These are phyloP conservation scores for Lasioglossum figueresi DNA, from an alignment of 2,888 invertebrate species.

Conservation along the genomic window DNA sequence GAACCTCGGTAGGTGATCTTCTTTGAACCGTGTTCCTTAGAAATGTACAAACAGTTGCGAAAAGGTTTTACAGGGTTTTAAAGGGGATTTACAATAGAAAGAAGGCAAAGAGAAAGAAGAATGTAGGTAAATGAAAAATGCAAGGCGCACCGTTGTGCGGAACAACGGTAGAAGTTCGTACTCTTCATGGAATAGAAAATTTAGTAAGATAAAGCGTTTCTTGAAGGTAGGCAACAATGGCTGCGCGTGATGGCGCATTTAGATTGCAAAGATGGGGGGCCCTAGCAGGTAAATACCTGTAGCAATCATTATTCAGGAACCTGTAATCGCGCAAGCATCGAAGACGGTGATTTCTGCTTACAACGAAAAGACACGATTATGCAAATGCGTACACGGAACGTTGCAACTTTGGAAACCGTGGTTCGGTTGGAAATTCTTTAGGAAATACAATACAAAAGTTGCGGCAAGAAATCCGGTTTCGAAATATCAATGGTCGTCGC, in stretches of 20 bases:
- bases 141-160: not conserved
- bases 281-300: not conserved
- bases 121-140: not conserved
- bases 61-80: not conserved
- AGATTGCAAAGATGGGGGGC: not conserved
- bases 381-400: not conserved
- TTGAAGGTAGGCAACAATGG: not conserved
- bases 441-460: not conserved
- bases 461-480: not conserved
- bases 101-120: not conserved
- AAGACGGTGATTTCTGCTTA: not conserved
- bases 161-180: not conserved
- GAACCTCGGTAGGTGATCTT: not conserved
- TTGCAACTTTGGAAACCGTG: not conserved
- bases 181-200: constrained; percentile 1
- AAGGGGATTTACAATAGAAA: not conserved
- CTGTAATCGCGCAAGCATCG: not conserved
- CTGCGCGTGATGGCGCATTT: not conserved
- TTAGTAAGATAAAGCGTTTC: not conserved
- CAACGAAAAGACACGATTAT: not conserved
- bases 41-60: not conserved
- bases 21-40: not conserved
- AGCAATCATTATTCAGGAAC: not conserved
- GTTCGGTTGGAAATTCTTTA: not conserved
- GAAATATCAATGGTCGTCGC: not conserved